Base-by-base conservation (phyloP, 2,888 invertebrate species). In the Myopa tessellatipennis region DNA sequence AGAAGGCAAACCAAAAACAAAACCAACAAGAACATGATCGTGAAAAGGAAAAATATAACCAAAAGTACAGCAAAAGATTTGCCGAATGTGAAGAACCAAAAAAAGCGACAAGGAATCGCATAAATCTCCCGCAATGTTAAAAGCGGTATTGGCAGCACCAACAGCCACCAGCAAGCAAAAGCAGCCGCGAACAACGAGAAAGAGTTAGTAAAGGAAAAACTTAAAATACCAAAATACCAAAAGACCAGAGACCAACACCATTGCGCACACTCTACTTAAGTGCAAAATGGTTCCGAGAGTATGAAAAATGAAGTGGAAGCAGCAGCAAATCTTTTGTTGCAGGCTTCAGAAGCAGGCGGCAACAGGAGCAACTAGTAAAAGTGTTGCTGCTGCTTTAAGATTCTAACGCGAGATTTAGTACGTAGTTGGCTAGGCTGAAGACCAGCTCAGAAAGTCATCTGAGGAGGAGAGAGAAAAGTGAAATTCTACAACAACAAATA, bases 121-220 rank as follows among this genome's bases (percentile, higher is more conserved):
- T 82, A 84, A 82, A 83, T 84, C 83, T 84, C 80, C 81, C 77
- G 84, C 83, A 84, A 83, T 83, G 82, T 80, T 81, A 81, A 82
- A 82, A 78, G 78, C 79, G 78, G 82, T 82, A 83, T 82, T 78
- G 80, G 55, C 55, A 61, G 58, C 60, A 79, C 63, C 69, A 34
- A 36, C 34, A 67, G 68, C 52, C 61, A 26, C 36, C 26, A 26
- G 26, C 2, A 26, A 74, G 73, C 75, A 61, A 61, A 26, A 69
- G 69, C 40, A 61, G 61, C 73, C 12, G 61, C 34, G 5, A 50
- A 4, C n/a, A 26, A 18, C 12, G 26, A 38, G 71, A 58, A 71
- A 71, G 69, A 69, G 55, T 72, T 34, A 14, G 50, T 34, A 36
- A 63, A 63, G 65, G 60, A 58, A 52, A 73, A 74, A 50, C 65